Conservation (phyloP, 2,888 invertebrate genomes). For the Aelia acuminata region DNA sequence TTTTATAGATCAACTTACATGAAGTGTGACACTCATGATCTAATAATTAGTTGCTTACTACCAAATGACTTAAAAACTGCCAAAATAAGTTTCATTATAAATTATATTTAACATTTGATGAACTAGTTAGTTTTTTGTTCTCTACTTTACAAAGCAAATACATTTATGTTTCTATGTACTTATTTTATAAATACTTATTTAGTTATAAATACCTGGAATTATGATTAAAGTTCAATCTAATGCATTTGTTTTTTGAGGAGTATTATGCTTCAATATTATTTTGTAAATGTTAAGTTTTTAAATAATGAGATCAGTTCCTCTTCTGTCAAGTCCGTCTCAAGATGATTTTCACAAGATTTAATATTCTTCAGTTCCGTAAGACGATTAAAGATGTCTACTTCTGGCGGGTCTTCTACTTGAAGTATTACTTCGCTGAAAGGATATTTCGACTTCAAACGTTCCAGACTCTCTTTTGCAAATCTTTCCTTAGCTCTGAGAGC, state of each 20-base stretch:
- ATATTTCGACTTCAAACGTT: background rate
- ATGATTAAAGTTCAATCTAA: background rate
- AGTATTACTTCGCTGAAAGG: background rate
- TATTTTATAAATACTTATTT: no score
- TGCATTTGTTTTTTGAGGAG: background rate
- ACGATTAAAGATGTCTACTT: background rate
- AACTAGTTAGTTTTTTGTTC: no score
- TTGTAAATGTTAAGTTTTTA: background rate
- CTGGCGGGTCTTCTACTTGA: background rate
- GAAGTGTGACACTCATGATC: no score
- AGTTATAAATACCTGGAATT: background rate
- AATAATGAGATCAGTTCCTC: background rate
- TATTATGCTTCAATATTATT: background rate
- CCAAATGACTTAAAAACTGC: no score
- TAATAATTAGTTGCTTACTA: no score
- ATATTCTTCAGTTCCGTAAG: background rate
- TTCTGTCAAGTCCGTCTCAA: background rate
- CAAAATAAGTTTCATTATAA: no score
- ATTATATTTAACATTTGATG: no score
- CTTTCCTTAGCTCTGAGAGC: background rate
- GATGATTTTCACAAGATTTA: background rate
- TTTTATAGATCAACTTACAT: no score
- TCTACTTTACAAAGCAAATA: no score
- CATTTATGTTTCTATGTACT: no score
- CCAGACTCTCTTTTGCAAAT: background rate